Conservation (phyloP, 2,888 invertebrate genomes). For the Lamellibrachia columna region DNA sequence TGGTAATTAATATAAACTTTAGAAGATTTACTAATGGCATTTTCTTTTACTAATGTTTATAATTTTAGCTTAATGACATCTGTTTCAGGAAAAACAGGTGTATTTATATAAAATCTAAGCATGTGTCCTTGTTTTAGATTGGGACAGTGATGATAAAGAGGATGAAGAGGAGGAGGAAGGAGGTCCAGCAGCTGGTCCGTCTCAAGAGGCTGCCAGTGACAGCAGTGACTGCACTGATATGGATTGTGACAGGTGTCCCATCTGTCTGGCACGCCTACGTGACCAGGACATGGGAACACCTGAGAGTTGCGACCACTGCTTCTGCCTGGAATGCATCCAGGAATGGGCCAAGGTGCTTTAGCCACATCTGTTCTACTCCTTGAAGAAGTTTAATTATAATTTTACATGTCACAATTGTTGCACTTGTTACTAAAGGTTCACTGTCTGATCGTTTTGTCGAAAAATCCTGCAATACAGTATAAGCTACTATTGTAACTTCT, state of each 20-base stretch:
- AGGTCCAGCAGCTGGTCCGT: background rate
- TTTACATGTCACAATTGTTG: conserved; percentile 5
- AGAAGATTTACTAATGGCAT: too few species aligned
- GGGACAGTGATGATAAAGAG: conserved; percentile 7
- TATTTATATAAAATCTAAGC: background rate
- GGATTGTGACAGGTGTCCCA: conserved; percentile 75
- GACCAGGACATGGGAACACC: conserved; percentile 87
- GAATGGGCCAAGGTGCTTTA: conserved; percentile 84
- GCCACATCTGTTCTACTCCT: background rate
- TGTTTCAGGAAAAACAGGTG: too few species aligned
- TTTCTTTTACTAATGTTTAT: too few species aligned
- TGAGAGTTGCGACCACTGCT: conserved; percentile 86
- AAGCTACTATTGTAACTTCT: too few species aligned
- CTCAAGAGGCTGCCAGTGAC: background rate
- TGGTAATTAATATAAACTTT: too few species aligned
- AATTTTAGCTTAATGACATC: too few species aligned
- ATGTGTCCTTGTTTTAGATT: background rate
- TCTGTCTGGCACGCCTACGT: conserved; percentile 72
- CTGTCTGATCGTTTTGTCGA: background rate
- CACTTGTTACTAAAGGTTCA: conserved; percentile 23
- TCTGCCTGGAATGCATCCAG: conserved; percentile 88
- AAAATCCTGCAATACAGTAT: too few species aligned
- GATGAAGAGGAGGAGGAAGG: conserved; percentile 25
- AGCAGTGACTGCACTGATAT: conserved; percentile 17
- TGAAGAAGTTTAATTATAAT: background rate